phyloP scores from a whole-genome alignment of 1,140 invertebrate genomes.

The Neoseiulus cucumeris region DNA sequence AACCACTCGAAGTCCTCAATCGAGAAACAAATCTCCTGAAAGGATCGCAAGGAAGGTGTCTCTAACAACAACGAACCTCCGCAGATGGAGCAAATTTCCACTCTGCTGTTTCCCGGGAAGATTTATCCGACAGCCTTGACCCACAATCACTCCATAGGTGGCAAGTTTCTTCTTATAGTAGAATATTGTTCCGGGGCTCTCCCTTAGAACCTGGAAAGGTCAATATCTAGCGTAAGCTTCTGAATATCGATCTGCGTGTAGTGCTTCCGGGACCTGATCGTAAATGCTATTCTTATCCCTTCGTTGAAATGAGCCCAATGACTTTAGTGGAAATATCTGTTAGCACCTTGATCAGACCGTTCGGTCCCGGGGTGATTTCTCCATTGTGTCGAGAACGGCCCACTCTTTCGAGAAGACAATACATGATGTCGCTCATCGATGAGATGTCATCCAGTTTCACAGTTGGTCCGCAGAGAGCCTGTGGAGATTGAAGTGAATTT shows the following conservation, averaged over 20 bases:
- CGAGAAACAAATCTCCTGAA: too few relatives aligned
- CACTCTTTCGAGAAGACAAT: slow-evolving; percentile 51
- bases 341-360: slow-evolving; percentile 27
- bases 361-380: slow-evolving; percentile 44
- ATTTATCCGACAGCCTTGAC: not conserved
- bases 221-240: too few relatives aligned
- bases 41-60: too few relatives aligned
- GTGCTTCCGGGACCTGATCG: too few relatives aligned
- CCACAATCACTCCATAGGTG: not conserved
- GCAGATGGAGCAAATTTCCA: not conserved
- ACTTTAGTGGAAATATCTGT: too few relatives aligned
- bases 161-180: slow-evolving; percentile 1
- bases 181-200: not conserved
- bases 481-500: not conserved
- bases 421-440: slow-evolving; percentile 25
- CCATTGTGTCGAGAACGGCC: slow-evolving; percentile 47
- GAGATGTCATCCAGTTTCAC: not conserved
- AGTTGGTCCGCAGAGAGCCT: not conserved
- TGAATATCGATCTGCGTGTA: too few relatives aligned
- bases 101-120: slow-evolving; percentile 5
- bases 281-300: too few relatives aligned
- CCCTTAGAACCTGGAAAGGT: not conserved
- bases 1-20: too few relatives aligned
- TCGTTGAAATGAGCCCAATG: too few relatives aligned
- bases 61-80: not conserved